Percentiles rank a stretch among this genome's conserved stretches.
phyloP scores from a whole-genome alignment of 2,113 vertebrate genomes.

The Pterocles orientalis region DNA sequence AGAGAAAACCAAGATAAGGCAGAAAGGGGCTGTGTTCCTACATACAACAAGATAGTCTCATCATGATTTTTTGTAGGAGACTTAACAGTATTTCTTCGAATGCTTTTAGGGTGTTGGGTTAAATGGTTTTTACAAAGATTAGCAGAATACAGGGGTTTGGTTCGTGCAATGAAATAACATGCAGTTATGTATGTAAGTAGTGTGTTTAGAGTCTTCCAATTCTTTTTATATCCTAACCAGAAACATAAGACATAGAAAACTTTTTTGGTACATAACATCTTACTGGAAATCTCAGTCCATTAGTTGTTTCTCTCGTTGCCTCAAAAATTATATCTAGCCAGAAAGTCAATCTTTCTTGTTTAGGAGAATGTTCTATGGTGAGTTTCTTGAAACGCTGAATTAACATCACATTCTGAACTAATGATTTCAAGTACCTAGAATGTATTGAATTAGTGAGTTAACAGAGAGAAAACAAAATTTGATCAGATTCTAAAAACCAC shows the following conservation, averaged over 20 bases:
- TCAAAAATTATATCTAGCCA: conserved; percentile 98
- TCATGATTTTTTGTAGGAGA: background rate
- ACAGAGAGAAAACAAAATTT: background rate
- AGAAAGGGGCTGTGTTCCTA: background rate
- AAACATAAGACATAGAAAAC: conserved; percentile 20
- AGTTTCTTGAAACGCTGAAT: conserved; percentile 92
- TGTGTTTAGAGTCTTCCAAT: background rate
- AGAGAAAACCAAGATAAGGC: background rate
- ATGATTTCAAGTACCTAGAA: conserved; percentile 91
- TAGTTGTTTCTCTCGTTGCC: conserved; percentile 85
- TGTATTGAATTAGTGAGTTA: conserved; percentile 38
- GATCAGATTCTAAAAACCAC: background rate
- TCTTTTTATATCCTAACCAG: conserved; percentile 8
- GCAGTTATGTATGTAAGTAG: background rate
- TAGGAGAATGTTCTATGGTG: conserved; percentile 83
- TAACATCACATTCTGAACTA: conserved; percentile 93
- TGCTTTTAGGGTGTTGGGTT: background rate
- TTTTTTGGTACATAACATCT: conserved; percentile 24
- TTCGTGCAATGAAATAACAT: background rate
- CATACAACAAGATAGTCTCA: background rate
- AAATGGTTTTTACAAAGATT: background rate
- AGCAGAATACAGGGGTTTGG: background rate
- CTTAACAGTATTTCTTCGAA: background rate
- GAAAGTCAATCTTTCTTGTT: conserved; percentile 89
- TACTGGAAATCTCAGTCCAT: conserved; percentile 93